These are phyloP conservation scores for Peucedramus taeniatus DNA, from an alignment of 2,113 vertebrate species.

Conservation along the genomic window DNA sequence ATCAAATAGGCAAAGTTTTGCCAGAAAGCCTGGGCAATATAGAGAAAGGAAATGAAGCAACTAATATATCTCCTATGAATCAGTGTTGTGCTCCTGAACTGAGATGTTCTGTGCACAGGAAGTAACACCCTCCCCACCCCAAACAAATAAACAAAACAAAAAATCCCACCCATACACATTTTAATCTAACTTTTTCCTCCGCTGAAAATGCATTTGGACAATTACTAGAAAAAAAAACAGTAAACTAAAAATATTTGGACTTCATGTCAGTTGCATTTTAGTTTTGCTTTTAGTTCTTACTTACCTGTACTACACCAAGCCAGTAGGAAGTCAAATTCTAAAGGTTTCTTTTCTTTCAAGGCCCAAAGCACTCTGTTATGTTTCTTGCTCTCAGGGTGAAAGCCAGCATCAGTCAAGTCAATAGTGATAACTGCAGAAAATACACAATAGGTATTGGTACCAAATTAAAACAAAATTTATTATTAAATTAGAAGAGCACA, in stretches of 20 bases:
- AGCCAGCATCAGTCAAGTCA: slow-evolving; percentile 77
- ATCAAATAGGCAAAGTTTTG: background rate
- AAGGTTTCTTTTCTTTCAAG: slow-evolving; percentile 81
- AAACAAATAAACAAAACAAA: background rate
- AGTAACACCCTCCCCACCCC: background rate
- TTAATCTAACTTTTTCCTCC: background rate
- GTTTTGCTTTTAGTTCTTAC: background rate
- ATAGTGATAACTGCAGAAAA: slow-evolving; percentile 77
- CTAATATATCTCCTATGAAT: background rate
- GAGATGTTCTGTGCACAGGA: background rate
- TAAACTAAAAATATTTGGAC: background rate
- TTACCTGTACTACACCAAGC: slow-evolving; percentile 78
- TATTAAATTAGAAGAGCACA: background rate
- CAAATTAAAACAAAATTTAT: background rate
- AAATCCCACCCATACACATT: background rate
- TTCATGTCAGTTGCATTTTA: background rate
- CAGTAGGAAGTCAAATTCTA: slow-evolving; percentile 84
- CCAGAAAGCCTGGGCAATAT: background rate
- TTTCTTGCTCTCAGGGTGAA: slow-evolving; percentile 78
- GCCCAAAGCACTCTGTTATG: slow-evolving; percentile 78
- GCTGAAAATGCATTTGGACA: background rate
- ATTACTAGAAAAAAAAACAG: background rate
- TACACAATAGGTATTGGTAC: background rate
- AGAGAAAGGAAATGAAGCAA: background rate
- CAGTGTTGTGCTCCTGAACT: background rate